Evolutionary conservation across 2,888 invertebrate species (phyloP), one percentile per base, ranked within the genome.

Genomic region (Pammene aurita): DNA sequence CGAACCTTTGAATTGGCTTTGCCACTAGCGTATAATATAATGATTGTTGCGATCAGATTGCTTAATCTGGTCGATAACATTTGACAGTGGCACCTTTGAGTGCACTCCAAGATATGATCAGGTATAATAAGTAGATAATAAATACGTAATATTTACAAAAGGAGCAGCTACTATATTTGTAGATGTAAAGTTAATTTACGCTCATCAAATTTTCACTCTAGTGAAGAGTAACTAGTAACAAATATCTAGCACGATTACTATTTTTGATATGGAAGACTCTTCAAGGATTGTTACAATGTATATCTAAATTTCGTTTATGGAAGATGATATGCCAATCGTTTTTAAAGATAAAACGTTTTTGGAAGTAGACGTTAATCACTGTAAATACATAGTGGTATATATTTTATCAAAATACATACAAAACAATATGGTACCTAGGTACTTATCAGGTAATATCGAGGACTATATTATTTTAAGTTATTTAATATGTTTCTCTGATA

Each of bases 251-350:
- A 84, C 87, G 84, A 85, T 80, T 82, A 82, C 89, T 90, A 89
- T 90, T 82, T 88, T 89, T 88, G 92, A 93, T 93, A 93, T 93
- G 93, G 93, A 93, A 93, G 93, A 93, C 89, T 85, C 84, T 83
- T 86, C 81, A 84, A 86, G 80, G 83, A 85, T 88, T 85, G 83
- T 79, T 79, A 71, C 61, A 70, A 79, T 84, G 82, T 77, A 80
- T 83, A 87, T 84, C 86, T 89, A 86, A 87, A 83, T 88, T 88
- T 88, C 85, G 85, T 86, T 87, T 87, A 85, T 86, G 91, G 91
- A 88, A 88, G 86, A 91, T 93, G 93, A 93, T 93, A 93, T 93
- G 93, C 93, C 93, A 92, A 91, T 92, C 84, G 82, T 84, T 86
- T 85, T 84, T 81, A 80, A 80, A 81, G 84, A 85, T 86, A 84